phyloP scores from a whole-genome alignment of 1,140 invertebrate genomes.

The Apis mellifera region DNA sequence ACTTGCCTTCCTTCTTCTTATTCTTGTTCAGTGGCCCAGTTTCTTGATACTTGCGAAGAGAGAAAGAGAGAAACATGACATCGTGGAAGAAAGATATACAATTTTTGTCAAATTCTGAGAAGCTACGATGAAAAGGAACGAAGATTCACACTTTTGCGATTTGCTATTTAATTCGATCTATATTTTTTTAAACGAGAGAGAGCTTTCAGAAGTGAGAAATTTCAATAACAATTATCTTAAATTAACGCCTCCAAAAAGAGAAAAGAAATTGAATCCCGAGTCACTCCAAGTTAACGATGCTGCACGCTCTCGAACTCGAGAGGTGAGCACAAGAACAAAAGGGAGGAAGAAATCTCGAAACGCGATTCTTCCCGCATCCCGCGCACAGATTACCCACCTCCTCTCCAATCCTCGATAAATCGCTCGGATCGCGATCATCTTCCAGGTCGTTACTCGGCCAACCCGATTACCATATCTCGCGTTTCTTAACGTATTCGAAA shows the following conservation, averaged over 20 bases:
- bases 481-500: slow-evolving; percentile 15
- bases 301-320: not conserved
- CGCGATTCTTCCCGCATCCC: slow-evolving; percentile 15
- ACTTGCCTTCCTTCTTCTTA: not conserved
- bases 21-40: not conserved
- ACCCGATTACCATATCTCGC: slow-evolving; percentile 45
- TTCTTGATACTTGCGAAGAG: not conserved
- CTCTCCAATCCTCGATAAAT: slow-evolving; percentile 1
- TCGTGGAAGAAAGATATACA: too few species aligned
- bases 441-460: not conserved
- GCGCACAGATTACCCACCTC: not conserved
- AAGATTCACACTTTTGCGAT: too few species aligned
- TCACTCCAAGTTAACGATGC: not conserved
- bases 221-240: too few species aligned
- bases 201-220: too few species aligned
- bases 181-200: too few species aligned
- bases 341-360: not conserved
- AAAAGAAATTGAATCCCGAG: too few species aligned
- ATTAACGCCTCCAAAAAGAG: too few species aligned
- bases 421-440: slow-evolving; percentile 7
- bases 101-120: too few species aligned
- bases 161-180: too few species aligned
- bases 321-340: not conserved
- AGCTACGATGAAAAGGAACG: too few species aligned
- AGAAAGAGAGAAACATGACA: too few species aligned